Evolutionary conservation across 2,797 vertebrate species (phyloP).

Genomic region (Epinephelus awoara): DNA sequence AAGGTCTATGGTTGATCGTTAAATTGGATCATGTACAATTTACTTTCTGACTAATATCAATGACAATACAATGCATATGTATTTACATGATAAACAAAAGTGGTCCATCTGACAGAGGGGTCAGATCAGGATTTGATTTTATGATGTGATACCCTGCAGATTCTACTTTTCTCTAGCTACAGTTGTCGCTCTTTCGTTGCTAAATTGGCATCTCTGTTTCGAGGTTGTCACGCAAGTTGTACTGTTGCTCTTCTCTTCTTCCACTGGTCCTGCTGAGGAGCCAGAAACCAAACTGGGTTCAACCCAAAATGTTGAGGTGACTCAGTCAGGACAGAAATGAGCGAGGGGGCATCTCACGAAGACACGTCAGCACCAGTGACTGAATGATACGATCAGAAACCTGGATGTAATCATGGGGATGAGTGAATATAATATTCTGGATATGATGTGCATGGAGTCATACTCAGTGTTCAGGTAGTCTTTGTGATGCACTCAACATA

Average conservation of each 20-base stretch:
- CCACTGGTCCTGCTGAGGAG: neutral
- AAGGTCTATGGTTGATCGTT: no score
- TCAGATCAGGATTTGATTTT: no score
- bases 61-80: no score
- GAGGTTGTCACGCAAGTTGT: neutral
- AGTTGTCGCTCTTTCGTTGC: neutral
- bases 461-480: neutral
- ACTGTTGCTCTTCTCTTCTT: neutral
- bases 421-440: no score
- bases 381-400: neutral
- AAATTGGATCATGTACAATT: no score
- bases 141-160: no score
- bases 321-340: neutral
- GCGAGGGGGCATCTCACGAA: no score
- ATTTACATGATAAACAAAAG: no score
- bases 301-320: neutral
- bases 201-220: neutral
- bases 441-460: neutral
- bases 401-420: neutral
- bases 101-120: no score
- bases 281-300: neutral
- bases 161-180: no score
- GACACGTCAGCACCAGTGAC: neutral
- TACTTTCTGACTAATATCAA: no score
- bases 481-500: neutral